Percentiles rank a stretch among this genome's conserved stretches.
phyloP scores from a whole-genome alignment of 2,113 vertebrate species.

The Arenaria interpres region DNA sequence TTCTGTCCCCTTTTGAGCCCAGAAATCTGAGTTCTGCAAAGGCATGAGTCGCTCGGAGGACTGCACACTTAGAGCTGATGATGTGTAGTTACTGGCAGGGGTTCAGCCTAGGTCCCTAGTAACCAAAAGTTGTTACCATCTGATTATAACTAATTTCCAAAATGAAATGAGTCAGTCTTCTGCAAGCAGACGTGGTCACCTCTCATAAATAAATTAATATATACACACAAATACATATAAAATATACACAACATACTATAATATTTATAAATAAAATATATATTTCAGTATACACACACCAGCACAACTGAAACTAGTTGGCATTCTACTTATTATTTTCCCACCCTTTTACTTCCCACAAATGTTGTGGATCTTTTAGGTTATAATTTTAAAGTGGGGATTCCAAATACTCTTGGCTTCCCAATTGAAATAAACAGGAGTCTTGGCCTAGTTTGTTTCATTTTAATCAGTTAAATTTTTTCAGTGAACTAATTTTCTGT shows the following conservation, averaged over 20 bases:
- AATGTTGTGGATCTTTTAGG: not conserved
- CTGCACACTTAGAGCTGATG: not conserved
- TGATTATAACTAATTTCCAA: not conserved
- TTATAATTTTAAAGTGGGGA: not conserved
- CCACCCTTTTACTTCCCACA: not conserved
- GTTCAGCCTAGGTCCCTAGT: not conserved
- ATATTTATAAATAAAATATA: not conserved
- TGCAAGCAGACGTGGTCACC: not conserved
- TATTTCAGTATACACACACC: not conserved
- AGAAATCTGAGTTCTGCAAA: not conserved
- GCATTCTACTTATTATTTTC: not conserved
- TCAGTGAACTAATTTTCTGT: not conserved
- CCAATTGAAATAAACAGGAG: not conserved
- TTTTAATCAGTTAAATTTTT: not conserved
- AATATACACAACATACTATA: not conserved
- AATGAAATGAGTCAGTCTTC: not conserved
- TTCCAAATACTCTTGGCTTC: not conserved
- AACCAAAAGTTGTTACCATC: not conserved
- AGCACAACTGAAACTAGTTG: not conserved
- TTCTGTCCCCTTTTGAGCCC: not conserved
- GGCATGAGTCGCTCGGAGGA: not conserved
- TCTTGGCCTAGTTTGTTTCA: not conserved
- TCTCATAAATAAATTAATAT: not conserved
- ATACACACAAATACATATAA: not conserved
- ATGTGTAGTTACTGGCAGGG: not conserved